Evolutionary conservation across 2,113 vertebrate genomes (phyloP), one percentile per base, ranked within the genome.

Genomic region (Crotalus helleri): DNA sequence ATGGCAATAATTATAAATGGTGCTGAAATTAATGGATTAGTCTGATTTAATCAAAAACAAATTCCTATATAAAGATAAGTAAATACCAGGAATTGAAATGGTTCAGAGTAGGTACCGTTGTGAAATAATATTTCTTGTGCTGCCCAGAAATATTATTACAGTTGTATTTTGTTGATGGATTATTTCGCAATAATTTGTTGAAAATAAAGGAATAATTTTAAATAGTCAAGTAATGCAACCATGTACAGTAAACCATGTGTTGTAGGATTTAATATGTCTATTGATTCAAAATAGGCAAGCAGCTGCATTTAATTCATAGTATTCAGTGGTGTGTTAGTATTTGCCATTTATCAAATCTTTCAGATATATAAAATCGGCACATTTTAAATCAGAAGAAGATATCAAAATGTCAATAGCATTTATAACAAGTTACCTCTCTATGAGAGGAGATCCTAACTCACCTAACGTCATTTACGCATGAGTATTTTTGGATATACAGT

Each of bases 401-500:
- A 33, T 24, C 19, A 17, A 49, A 44, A 6, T 51, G 21, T 24
- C 54, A 90, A 89, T 5, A 57, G 49, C 58, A 57, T 59, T 93
- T 61, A 90, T 33, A 90, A 44, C 19, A 61, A 93, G 51, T 90
- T 53, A 6, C 11, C 23, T 90, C 5, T 10, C 58, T 58, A 0
- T 33, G 59, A 64, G n/a, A 92, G 46, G 8, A 94, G 5, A 33
- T 51, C 69, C 61, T 90, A 95, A 26, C 46, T 89, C 39, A 19
- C 4, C 23, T 94, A 49, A 23, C 46, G 85, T 33, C 53, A 69
- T 95, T 44, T 94, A 21, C 54, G 24, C 81, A 19, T 54, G 92
- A 33, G 87, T 33, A 58, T 94, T 93, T 92, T 54, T 74, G 74
- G 87, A 93, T 91, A 95, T 92, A 51, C 49, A 9, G 49, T 51